These are phyloP conservation scores for Drosophila neotestacea DNA, from an alignment of 2,888 invertebrate genomes.

Conservation along the genomic window DNA sequence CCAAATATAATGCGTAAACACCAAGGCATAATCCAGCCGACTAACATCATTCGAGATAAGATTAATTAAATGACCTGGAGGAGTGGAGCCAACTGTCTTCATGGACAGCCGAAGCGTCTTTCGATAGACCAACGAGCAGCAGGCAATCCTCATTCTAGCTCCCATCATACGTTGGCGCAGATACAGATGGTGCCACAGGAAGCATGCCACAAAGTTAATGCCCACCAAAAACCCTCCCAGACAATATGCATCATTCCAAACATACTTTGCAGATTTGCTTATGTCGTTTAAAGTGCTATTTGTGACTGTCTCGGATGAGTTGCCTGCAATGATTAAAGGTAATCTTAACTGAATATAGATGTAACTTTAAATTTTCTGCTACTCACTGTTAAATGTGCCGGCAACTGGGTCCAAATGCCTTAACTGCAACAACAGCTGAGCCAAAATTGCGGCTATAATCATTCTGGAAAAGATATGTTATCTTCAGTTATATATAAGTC, in stretches of 20 bases:
- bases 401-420: slow-evolving; percentile 55
- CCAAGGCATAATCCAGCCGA: slow-evolving; percentile 94
- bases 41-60: slow-evolving; percentile 97
- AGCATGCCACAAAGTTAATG: slow-evolving; percentile 86
- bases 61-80: slow-evolving; percentile 96
- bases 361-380: too few species aligned
- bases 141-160: slow-evolving; percentile 88
- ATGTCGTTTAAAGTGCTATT: not conserved
- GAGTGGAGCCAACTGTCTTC: slow-evolving; percentile 89
- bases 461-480: slow-evolving; percentile 74
- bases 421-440: slow-evolving; percentile 84
- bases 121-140: slow-evolving; percentile 85
- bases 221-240: slow-evolving; percentile 83
- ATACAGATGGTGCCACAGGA: slow-evolving; percentile 85
- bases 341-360: not conserved
- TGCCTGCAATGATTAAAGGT: slow-evolving; percentile 3
- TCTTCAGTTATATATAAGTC: not conserved
- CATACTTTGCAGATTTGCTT: slow-evolving; percentile 71
- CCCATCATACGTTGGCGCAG: slow-evolving; percentile 86
- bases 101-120: slow-evolving; percentile 90
- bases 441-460: slow-evolving; percentile 83
- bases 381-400: slow-evolving; percentile 22
- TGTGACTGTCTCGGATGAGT: not conserved
- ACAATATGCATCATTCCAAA: slow-evolving; percentile 83
- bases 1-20: slow-evolving; percentile 95